A percentile compares a stretch with the other conserved stretches of the same genome.
Evolutionary conservation across 2,888 invertebrate genomes (phyloP).

Genomic region (Diploptera punctata): DNA sequence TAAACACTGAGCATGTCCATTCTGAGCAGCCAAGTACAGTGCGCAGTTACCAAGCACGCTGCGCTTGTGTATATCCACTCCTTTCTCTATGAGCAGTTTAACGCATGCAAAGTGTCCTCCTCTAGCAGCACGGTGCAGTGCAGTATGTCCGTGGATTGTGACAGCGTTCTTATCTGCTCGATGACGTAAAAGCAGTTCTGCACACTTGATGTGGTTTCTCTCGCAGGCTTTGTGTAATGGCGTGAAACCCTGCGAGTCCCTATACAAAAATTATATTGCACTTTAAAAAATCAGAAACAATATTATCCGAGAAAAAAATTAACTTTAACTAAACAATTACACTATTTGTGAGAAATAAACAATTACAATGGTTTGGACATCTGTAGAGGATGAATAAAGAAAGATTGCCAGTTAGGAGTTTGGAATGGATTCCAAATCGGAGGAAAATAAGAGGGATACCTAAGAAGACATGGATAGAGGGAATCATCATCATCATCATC

Average conservation of each 20-base stretch:
- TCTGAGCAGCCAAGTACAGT: conserved; percentile 30
- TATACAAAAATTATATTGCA: too few relatives aligned
- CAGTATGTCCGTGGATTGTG: background rate
- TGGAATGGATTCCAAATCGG: too few relatives aligned
- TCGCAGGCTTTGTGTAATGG: background rate
- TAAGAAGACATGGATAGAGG: too few relatives aligned
- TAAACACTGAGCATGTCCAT: conserved; percentile 9
- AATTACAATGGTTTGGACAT: too few relatives aligned
- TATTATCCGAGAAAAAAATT: too few relatives aligned
- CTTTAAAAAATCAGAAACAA: too few relatives aligned
- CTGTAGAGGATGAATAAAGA: too few relatives aligned
- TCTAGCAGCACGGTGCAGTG: conserved; percentile 8
- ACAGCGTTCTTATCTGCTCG: background rate
- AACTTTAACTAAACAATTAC: too few relatives aligned
- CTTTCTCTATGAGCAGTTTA: conserved; percentile 27
- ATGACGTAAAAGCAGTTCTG: background rate
- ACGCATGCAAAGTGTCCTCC: background rate
- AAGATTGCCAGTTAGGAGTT: too few relatives aligned
- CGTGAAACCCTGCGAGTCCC: background rate
- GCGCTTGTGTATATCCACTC: conserved; percentile 4
- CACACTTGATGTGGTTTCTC: background rate
- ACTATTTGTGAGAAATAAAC: too few relatives aligned
- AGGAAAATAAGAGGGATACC: too few relatives aligned
- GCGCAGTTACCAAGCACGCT: conserved; percentile 20
- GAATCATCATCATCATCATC: too few relatives aligned